Base-by-base conservation (phyloP, 1,140 invertebrate genomes). In the Pseudachorutes palmiensis region DNA sequence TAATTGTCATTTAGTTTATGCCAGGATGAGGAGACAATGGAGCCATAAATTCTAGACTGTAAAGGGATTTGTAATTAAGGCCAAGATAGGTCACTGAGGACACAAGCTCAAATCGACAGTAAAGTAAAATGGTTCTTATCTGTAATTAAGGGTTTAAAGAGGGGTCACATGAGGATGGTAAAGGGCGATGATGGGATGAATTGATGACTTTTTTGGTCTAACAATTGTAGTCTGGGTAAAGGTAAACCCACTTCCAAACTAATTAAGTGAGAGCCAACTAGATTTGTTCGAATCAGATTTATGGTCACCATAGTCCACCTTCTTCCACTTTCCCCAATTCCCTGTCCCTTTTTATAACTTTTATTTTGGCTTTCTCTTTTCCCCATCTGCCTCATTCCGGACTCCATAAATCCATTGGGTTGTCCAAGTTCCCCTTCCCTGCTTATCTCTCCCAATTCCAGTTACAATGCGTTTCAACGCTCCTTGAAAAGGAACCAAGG, bases 281-380 rank as follows among this genome's bases (percentile, higher is more conserved):
- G 67, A 69, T 69, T 69, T 69, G 67, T 69, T 63, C 67, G 24
- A 49, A 58, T 61, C 55, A 69, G 67, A 69, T 69, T 69, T 69
- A 69, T 69, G 64, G 67, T 65, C 51, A 60, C 62, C 30, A 9
- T 48, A 59, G 62, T 69, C 67, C 67, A 59, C 63, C 67, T 68
- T 33, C 62, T 68, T 45, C 22, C 41, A 28, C 62, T 51, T 64
- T n/a, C 55, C 51, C 66, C 48, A 29, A 45, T 45, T 45, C 36
- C 9, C 9, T 12, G 36, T 45, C 36, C 36, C 19, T 45, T n/a
- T n/a, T n/a, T n/a, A n/a, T 26, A 48, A 28, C 61, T 3, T 26
- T 57, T 26, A 30, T 64, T 64, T 64, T 36, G 61, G 32, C 61
- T 33, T 33, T 12, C 16, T 62, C 36, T 45, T 22, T 33, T 66